Evolutionary conservation across 2,113 vertebrate species (phyloP).

Genomic region (Scortum barcoo): DNA sequence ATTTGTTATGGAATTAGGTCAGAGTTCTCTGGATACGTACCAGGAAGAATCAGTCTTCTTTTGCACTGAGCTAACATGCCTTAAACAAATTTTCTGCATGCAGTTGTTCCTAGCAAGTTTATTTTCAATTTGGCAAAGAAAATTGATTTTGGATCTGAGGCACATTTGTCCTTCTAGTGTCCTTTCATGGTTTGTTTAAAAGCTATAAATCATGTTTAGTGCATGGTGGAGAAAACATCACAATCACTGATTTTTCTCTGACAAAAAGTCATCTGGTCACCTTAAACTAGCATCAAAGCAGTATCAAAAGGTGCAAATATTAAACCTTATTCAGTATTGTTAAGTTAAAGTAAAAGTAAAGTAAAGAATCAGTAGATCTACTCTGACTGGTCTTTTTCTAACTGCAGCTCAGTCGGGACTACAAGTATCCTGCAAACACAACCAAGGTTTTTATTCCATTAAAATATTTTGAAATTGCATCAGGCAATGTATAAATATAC

Average conservation of each 20-base stretch:
- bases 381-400: neutral
- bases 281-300: neutral
- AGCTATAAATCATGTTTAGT: conserved; percentile 1
- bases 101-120: neutral
- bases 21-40: conserved; percentile 15
- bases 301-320: neutral
- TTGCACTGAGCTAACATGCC: too few relatives aligned
- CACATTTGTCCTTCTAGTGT: neutral
- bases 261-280: neutral
- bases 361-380: too few relatives aligned
- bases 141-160: neutral
- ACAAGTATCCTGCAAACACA: neutral
- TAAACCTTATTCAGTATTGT: neutral
- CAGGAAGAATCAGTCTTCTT: conserved; percentile 18
- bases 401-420: neutral
- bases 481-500: neutral
- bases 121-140: neutral
- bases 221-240: neutral
- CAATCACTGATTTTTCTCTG: neutral
- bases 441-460: neutral
- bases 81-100: neutral
- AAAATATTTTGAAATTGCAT: neutral
- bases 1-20: conserved; percentile 21
- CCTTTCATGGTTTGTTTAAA: neutral
- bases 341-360: too few relatives aligned